Base-by-base conservation (phyloP, 2,113 vertebrate genomes). In the Spea bombifrons region DNA sequence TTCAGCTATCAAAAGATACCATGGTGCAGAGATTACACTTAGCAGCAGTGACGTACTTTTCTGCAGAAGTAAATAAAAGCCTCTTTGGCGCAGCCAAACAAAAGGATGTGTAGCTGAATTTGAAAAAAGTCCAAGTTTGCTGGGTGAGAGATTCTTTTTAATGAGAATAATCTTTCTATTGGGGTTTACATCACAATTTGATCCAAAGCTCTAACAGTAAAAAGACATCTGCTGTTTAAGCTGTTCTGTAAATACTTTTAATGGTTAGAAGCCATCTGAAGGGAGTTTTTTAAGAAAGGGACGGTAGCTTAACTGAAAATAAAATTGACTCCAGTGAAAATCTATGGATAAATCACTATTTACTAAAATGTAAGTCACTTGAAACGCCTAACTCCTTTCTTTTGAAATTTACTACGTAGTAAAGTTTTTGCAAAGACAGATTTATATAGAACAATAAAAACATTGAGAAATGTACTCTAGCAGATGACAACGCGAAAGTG, bases 181-280 rank as follows among this genome's bases (percentile, higher is more conserved):
- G 85, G 86, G 86, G 90, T 85, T 92, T 91, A 87, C 86, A 90
- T 92, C 87, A 90, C 85, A 84, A 92, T 92, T 93, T 93, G 88
- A 93, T 92, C 89, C 90, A 90, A 92, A 88, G 83, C 85, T 64
- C 81, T 86, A 83, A 89, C 84, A 88, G 86, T 86, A 92, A 81
- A 87, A 84, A 86, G 89, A 90, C 92, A 93, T 92, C 92, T 93
- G 92, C 90, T 92, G 89, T 89, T 80, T 93, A 93, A 92, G 91
- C 90, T 93, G 90, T 88, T 86, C 89, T 91, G 89, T 91, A 93
- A 93, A 93, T 90, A 89, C 90, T 88, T 92, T 92, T 92, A 92
- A 90, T 92, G 92, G 92, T 93, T 92, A 90, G 90, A 90, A 88
- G 92, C 91, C 90, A 92, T 92, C 90, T 90, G 88, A 92, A 88